phyloP scores from a whole-genome alignment of 2,797 vertebrate genomes.

The Sciurus carolinensis region DNA sequence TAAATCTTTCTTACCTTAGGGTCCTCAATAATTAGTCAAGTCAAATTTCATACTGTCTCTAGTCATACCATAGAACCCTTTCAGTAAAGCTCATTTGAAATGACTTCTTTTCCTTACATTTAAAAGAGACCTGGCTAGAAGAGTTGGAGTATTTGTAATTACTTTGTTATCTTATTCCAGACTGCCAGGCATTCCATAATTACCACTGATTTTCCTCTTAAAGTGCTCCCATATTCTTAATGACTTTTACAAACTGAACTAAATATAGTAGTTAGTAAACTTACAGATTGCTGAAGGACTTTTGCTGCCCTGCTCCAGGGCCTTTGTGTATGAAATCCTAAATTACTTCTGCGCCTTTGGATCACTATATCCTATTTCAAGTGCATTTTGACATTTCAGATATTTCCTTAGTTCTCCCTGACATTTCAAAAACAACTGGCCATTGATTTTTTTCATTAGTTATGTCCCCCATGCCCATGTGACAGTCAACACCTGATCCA shows the following conservation, averaged over 20 bases:
- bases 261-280: slow-evolving; percentile 12
- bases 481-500: slow-evolving; percentile 19
- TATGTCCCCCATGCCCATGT: slow-evolving; percentile 66
- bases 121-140: background rate
- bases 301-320: background rate
- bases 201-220: background rate
- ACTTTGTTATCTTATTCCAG: background rate
- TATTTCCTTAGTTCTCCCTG: slow-evolving; percentile 81
- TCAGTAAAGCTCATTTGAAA: background rate
- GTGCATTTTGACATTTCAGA: slow-evolving; percentile 84
- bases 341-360: slow-evolving; percentile 81
- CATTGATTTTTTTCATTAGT: slow-evolving; percentile 84
- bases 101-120: background rate
- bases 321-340: slow-evolving; percentile 67
- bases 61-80: background rate
- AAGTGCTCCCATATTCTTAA: slow-evolving; percentile 17
- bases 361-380: slow-evolving; percentile 79
- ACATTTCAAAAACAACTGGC: slow-evolving; percentile 82
- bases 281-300: slow-evolving; percentile 40
- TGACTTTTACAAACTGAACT: slow-evolving; percentile 19
- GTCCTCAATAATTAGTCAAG: background rate
- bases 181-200: background rate
- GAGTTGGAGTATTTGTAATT: background rate
- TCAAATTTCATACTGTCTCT: background rate
- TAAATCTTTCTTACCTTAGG: background rate